These are phyloP conservation scores for Forbesichthys agassizii DNA, from an alignment of 2,113 vertebrate genomes.

Conservation along the genomic window DNA sequence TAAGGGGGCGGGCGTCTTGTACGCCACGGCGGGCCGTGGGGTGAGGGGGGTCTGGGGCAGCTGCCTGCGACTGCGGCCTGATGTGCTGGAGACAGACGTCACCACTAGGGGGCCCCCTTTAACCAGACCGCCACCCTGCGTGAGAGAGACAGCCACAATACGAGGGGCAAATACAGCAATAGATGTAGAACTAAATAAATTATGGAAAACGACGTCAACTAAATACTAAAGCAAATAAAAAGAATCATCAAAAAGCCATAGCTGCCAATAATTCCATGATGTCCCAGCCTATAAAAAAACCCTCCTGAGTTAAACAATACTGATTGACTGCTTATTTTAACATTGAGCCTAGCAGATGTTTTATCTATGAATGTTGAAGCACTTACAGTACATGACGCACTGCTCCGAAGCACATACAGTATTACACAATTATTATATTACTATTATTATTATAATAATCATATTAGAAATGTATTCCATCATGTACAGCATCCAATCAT, in stretches of 20 bases:
- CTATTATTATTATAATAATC: not conserved
- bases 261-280: too few species aligned
- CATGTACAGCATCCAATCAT: not conserved
- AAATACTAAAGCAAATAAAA: too few species aligned
- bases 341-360: too few species aligned
- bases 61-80: slow-evolving; percentile 88
- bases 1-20: slow-evolving; percentile 92
- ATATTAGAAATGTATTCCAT: not conserved
- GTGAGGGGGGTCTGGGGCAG: slow-evolving; percentile 96
- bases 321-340: not conserved
- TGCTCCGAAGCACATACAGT: too few species aligned
- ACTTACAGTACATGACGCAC: too few species aligned
- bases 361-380: too few species aligned
- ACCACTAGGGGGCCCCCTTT: slow-evolving; percentile 82
- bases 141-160: slow-evolving; percentile 67
- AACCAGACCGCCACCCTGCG: slow-evolving; percentile 81
- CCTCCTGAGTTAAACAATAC: not conserved
- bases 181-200: not conserved
- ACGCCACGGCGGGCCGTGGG: slow-evolving; percentile 91
- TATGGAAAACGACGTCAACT: not conserved
- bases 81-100: slow-evolving; percentile 85
- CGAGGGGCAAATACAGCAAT: not conserved
- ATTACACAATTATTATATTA: not conserved
- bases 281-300: not conserved
- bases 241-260: too few species aligned